A percentile compares a stretch with the other conserved stretches of the same genome.
These are phyloP conservation scores for Athripsodes cinereus DNA, from an alignment of 2,888 invertebrate species.

Conservation along the genomic window DNA sequence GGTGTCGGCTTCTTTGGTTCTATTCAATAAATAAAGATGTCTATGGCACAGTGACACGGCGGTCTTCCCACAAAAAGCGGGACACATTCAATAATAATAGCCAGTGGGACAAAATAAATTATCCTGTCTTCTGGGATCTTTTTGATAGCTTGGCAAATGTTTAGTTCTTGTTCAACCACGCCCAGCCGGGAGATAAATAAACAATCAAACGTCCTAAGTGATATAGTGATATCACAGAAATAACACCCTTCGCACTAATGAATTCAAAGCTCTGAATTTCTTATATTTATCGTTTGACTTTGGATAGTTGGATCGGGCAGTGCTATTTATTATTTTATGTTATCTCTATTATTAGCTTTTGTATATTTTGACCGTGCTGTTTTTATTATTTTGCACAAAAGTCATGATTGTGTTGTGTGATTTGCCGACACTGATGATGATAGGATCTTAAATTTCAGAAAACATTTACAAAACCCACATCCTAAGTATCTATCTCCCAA, in stretches of 20 bases:
- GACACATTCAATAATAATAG: constrained; percentile 15
- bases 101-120: constrained; percentile 24
- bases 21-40: constrained; percentile 27
- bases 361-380: constrained; percentile 25
- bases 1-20: constrained; percentile 25
- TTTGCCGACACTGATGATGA: constrained; percentile 8
- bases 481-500: background rate
- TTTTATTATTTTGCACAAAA: constrained; percentile 24
- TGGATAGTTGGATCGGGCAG: background rate
- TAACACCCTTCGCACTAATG: background rate
- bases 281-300: too few species aligned
- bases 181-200: constrained; percentile 14
- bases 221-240: background rate
- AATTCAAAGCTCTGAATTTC: background rate
- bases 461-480: background rate
- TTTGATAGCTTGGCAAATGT: constrained; percentile 27
- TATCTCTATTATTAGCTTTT: constrained; percentile 18
- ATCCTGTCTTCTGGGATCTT: constrained; percentile 24
- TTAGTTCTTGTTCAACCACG: constrained; percentile 25
- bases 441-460: background rate
- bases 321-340: constrained; percentile 5
- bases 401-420: constrained; percentile 10
- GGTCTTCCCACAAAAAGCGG: constrained; percentile 21
- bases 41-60: constrained; percentile 20
- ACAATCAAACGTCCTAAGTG: background rate